Conservation (phyloP, 2,113 vertebrate genomes). For the Ranitomeya imitator region DNA sequence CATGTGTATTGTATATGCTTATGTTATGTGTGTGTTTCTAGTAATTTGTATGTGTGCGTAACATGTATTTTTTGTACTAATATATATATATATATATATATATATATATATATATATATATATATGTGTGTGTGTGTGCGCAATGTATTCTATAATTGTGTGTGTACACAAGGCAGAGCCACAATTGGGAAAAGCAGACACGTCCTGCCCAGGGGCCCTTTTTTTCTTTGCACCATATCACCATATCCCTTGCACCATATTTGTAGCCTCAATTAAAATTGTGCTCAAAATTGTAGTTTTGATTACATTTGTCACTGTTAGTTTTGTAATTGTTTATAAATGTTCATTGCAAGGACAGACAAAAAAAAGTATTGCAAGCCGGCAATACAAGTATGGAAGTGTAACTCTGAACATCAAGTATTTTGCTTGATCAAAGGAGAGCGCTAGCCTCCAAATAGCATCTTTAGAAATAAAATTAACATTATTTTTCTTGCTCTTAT, state of each 20-base stretch:
- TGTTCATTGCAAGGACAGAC: neutral
- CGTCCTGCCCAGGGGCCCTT: too few species aligned
- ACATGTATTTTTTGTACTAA: too few species aligned
- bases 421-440: slow-evolving; percentile 20
- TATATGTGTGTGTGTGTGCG: too few species aligned
- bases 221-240: too few species aligned
- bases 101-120: too few species aligned
- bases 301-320: neutral
- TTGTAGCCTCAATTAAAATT: neutral
- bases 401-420: neutral
- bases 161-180: too few species aligned
- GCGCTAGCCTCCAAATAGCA: slow-evolving; percentile 19
- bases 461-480: slow-evolving; percentile 32
- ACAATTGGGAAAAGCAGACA: too few species aligned
- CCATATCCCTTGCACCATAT: neutral
- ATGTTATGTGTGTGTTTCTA: too few species aligned
- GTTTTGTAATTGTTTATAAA: neutral
- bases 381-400: neutral
- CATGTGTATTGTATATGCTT: too few species aligned
- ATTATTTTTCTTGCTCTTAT: slow-evolving; percentile 3
- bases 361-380: neutral
- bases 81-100: too few species aligned
- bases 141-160: too few species aligned
- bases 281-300: neutral
- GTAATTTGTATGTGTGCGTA: too few species aligned